These are phyloP conservation scores for Drosophila atripex DNA, from an alignment of 2,888 invertebrate species.

Conservation along the genomic window DNA sequence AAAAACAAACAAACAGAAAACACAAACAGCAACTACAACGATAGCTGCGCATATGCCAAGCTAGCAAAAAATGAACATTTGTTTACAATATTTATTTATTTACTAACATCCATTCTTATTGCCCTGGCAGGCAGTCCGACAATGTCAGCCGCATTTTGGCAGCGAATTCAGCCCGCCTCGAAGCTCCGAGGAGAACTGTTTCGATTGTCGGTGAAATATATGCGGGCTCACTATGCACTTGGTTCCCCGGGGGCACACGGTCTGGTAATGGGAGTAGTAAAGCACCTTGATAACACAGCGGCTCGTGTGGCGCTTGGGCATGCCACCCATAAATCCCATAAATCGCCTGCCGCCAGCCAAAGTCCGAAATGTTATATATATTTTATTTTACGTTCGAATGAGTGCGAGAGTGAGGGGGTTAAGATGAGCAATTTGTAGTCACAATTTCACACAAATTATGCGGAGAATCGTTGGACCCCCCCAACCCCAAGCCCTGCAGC, in stretches of 20 bases:
- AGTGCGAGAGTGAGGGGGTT: slow-evolving; percentile 12
- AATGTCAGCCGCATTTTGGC: slow-evolving; percentile 53
- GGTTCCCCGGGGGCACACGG: not conserved
- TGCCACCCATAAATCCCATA: slow-evolving; percentile 19
- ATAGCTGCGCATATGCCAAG: slow-evolving; percentile 57
- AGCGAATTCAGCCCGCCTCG: slow-evolving; percentile 15
- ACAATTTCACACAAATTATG: slow-evolving; percentile 41
- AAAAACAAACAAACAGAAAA: slow-evolving; percentile 24
- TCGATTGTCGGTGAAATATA: slow-evolving; percentile 30
- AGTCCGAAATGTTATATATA: slow-evolving; percentile 27
- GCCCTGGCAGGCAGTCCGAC: slow-evolving; percentile 48
- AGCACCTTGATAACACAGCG: slow-evolving; percentile 40
- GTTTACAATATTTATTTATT: slow-evolving; percentile 69
- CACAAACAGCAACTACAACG: too few species aligned
- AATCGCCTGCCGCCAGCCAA: slow-evolving; percentile 21
- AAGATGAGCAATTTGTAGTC: slow-evolving; percentile 44
- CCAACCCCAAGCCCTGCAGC: slow-evolving; percentile 2
- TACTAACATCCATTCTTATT: slow-evolving; percentile 54
- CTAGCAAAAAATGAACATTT: slow-evolving; percentile 66
- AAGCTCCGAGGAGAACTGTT: slow-evolving; percentile 19
- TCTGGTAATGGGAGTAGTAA: slow-evolving; percentile 27
- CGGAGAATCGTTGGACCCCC: slow-evolving; percentile 3
- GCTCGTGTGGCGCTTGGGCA: slow-evolving; percentile 33
- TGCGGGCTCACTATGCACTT: not conserved
- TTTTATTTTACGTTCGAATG: slow-evolving; percentile 6